Evolutionary conservation across 1,140 invertebrate species (phyloP).

Genomic region (Scaptomyza hsui): DNA sequence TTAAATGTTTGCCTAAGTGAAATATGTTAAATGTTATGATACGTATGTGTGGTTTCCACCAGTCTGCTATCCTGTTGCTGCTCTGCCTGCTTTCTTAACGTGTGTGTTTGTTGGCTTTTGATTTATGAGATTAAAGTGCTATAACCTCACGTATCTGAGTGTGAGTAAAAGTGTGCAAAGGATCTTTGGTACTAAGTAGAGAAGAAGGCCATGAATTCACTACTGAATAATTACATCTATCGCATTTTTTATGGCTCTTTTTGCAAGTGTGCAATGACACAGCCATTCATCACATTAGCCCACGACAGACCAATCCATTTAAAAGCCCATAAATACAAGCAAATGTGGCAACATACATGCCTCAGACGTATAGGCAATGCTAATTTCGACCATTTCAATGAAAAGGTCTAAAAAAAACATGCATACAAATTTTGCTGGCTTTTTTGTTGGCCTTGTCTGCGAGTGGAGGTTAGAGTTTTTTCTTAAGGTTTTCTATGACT

Average conservation of each 20-base stretch:
- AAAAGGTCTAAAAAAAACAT: slow-evolving; percentile 15
- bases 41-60: slow-evolving; percentile 59
- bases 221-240: slow-evolving; percentile 47
- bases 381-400: slow-evolving; percentile 43
- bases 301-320: slow-evolving; percentile 65
- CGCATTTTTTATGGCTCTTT: slow-evolving; percentile 16
- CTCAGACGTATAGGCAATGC: slow-evolving; percentile 12
- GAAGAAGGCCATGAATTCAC: slow-evolving; percentile 2
- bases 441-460: not conserved
- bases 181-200: not conserved
- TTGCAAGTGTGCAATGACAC: slow-evolving; percentile 22
- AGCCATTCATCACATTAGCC: slow-evolving; percentile 69
- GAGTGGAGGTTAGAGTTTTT: too few species aligned
- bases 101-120: slow-evolving; percentile 41
- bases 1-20: slow-evolving; percentile 80
- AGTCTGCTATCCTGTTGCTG: slow-evolving; percentile 15
- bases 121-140: slow-evolving; percentile 74
- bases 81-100: slow-evolving; percentile 11
- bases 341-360: not conserved
- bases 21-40: slow-evolving; percentile 80
- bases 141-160: not conserved
- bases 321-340: slow-evolving; percentile 52
- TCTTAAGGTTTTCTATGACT: too few species aligned
- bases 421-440: slow-evolving; percentile 24
- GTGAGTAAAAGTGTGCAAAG: not conserved